Base-by-base conservation (phyloP, 2,888 invertebrate species). In the Mythimna loreyi region DNA sequence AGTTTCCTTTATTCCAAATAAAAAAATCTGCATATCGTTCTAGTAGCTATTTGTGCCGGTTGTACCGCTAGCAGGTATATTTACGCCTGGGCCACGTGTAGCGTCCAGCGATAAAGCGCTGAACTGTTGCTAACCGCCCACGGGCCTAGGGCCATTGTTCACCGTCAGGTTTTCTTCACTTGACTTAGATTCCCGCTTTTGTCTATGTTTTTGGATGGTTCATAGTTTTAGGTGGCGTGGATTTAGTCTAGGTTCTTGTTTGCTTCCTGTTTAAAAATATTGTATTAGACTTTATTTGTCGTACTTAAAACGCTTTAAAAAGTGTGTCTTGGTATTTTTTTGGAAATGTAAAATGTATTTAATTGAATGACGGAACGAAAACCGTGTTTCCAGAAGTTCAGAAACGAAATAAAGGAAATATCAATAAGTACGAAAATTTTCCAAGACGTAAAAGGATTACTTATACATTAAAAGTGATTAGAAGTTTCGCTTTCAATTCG, bases 401-500 rank as follows among this genome's bases (percentile, higher is more conserved):
- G 30, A 45, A 74, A 47, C 57, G 33, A 76, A 77, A 73, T 58
- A 70, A 74, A 68, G 53, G 56, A 76, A 76, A 72, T 49, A 62
- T 63, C 65, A 68, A 79, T 74, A 45, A 45, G 45, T n/a, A 70
- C 50, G 55, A 71, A 72, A 56, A 57, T 57, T 56, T 66, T 60
- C 55, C 19, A 61, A 56, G 33, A 64, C 58, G 67, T 72, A 82
- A 84, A 75, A 78, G 69, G 76, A 82, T 83, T 82, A 40, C 40
- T 40, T 40, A 73, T 33, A 84, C 67, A 78, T 71, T 70, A 49
- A 78, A 67, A 75, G 75, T 78, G 69, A 84, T 82, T 82, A 75
- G 58, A 67, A 83, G 75, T 77, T 78, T 77, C 64, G 66, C 68
- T 86, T 83, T 83, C 79, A 80, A 80, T 81, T 85, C 62, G 52